phyloP scores from a whole-genome alignment of 1,140 invertebrate genomes.

The Megalonaias nervosa region DNA sequence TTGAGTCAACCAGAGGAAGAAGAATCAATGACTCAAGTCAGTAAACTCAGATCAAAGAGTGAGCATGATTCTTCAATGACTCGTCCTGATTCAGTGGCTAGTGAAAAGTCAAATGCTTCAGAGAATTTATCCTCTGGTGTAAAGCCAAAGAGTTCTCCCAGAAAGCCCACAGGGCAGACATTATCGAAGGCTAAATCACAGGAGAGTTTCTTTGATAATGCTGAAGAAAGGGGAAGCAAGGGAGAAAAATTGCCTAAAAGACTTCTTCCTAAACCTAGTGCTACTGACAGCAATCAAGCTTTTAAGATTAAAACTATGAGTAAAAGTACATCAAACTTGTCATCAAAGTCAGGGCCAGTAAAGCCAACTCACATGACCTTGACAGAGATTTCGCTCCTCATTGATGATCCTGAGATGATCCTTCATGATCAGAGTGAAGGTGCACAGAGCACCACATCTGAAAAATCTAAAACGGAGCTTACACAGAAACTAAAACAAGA shows the following conservation, averaged over 20 bases:
- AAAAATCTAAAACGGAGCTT: constrained; percentile 54
- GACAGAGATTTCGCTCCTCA: constrained; percentile 45
- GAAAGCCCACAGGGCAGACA: constrained; percentile 22
- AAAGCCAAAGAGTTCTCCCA: neutral
- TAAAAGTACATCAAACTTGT: constrained; percentile 57
- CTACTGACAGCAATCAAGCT: constrained; percentile 42
- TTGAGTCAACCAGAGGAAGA: too few relatives aligned
- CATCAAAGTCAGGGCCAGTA: constrained; percentile 47
- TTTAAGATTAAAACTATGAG: constrained; percentile 51
- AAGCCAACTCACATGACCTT: constrained; percentile 60
- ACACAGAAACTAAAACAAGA: constrained; percentile 60
- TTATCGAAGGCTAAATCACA: constrained; percentile 54
- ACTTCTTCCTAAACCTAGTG: constrained; percentile 54
- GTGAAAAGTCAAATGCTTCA: constrained; percentile 52
- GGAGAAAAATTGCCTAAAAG: constrained; percentile 56
- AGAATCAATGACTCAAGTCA: neutral
- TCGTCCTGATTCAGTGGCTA: constrained; percentile 54
- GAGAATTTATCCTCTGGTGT: constrained; percentile 36
- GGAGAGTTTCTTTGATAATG: constrained; percentile 55
- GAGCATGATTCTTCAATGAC: neutral
- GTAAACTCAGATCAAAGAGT: neutral
- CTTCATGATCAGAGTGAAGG: constrained; percentile 39
- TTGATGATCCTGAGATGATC: constrained; percentile 27
- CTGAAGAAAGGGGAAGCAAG: constrained; percentile 31
- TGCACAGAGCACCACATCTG: constrained; percentile 35